Evolutionary conservation across 1,140 invertebrate genomes (phyloP).

Genomic region (Caenorhabditis tropicalis): DNA sequence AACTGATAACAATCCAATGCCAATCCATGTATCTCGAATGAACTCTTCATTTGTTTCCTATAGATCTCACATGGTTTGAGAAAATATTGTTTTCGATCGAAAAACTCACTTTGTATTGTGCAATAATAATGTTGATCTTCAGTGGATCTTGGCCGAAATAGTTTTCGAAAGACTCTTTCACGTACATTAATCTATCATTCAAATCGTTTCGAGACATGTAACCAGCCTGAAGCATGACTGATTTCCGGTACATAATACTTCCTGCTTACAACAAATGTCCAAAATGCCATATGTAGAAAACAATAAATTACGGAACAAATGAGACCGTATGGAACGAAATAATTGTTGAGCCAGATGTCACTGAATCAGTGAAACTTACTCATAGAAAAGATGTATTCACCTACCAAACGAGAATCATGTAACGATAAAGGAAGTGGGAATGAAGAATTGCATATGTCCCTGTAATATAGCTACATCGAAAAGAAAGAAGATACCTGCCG

Average conservation of each 20-base stretch:
- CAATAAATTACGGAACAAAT: background rate
- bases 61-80: background rate
- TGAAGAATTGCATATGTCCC: background rate
- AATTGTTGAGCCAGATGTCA: background rate
- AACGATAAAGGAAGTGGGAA: background rate
- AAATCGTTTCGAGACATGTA: background rate
- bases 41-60: background rate
- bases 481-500: background rate
- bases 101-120: background rate
- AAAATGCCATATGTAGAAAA: background rate
- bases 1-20: background rate
- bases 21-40: background rate
- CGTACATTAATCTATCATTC: background rate
- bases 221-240: background rate
- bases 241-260: background rate
- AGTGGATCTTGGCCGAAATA: background rate
- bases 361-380: background rate
- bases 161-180: background rate
- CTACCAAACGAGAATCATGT: background rate
- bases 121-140: background rate
- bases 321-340: background rate
- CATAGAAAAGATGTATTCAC: background rate
- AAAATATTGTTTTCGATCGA: background rate
- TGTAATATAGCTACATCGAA: background rate
- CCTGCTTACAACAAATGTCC: background rate